Evolutionary conservation across 2,113 vertebrate species (phyloP).

Genomic region (Callochromis pleurospilus): DNA sequence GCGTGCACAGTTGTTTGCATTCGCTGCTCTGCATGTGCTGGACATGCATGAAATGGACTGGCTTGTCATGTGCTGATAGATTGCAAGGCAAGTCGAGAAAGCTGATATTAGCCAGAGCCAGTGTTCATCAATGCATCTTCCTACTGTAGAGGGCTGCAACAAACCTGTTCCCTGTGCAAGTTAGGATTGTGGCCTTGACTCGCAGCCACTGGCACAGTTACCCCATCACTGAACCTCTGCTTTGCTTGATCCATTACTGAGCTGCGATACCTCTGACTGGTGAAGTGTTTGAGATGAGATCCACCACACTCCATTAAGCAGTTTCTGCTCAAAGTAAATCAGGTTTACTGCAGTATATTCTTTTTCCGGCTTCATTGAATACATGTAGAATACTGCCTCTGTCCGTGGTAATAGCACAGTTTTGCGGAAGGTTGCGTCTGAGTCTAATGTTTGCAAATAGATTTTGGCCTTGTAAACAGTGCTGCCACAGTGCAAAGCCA

Average conservation of each 20-base stretch:
- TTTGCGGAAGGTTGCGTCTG: not conserved
- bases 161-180: not conserved
- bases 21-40: not conserved
- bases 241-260: not conserved
- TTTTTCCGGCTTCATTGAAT: conserved; percentile 10
- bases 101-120: not conserved
- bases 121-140: not conserved
- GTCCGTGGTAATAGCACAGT: not conserved
- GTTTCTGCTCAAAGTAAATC: conserved; percentile 1
- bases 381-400: conserved; percentile 6
- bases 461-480: conserved; percentile 13
- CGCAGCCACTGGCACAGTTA: not conserved
- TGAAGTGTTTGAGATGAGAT: not conserved
- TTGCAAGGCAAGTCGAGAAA: not conserved
- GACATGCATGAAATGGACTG: not conserved
- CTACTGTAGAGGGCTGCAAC: not conserved
- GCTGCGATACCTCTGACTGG: conserved; percentile 12
- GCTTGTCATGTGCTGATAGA: not conserved
- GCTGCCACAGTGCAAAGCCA: not conserved
- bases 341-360: not conserved
- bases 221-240: not conserved
- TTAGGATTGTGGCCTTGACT: not conserved
- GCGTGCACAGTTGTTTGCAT: accelerated
- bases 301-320: not conserved
- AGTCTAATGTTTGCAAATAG: conserved; percentile 26